These are phyloP conservation scores for Coracopsis vasa DNA, from an alignment of 2,113 vertebrate genomes.

Conservation along the genomic window DNA sequence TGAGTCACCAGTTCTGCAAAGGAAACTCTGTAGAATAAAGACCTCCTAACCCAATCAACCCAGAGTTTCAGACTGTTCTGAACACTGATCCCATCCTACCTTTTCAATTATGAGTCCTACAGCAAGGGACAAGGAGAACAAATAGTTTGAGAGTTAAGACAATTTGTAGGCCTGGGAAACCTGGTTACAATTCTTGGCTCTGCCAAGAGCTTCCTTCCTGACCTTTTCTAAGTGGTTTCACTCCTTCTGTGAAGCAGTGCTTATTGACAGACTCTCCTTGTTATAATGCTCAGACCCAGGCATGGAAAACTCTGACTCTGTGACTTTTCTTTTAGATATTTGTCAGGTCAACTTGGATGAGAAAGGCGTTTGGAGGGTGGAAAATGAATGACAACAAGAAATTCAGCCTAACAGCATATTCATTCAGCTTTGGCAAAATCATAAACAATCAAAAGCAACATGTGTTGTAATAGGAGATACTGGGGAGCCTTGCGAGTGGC, in stretches of 20 bases:
- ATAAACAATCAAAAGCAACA: neutral
- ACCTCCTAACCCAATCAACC: neutral
- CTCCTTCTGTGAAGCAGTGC: neutral
- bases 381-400: conserved; percentile 7
- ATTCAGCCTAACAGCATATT: neutral
- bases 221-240: neutral
- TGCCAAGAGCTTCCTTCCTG: neutral
- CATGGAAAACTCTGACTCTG: neutral
- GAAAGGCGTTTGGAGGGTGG: neutral
- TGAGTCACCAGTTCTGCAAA: neutral
- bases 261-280: neutral
- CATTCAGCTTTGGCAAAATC: neutral
- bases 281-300: neutral
- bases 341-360: neutral
- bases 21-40: neutral
- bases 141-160: neutral
- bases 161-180: neutral
- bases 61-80: neutral
- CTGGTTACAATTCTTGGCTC: neutral
- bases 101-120: neutral
- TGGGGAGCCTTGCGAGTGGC: neutral
- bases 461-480: neutral
- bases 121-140: neutral
- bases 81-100: neutral
- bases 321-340: neutral